Base-by-base conservation (phyloP, 1,140 invertebrate genomes). In the Luehdorfia chinensis region DNA sequence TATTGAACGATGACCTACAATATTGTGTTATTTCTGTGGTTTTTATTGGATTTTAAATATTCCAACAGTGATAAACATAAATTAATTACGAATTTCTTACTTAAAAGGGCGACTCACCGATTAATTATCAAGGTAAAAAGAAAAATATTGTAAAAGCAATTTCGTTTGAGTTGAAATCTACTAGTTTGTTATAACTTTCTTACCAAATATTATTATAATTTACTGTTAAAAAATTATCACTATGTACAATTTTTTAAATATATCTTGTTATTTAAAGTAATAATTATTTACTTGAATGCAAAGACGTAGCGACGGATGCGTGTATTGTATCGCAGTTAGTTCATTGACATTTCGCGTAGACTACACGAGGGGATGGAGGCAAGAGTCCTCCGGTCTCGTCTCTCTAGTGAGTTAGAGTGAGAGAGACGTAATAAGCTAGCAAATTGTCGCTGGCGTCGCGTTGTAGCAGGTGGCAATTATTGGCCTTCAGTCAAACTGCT, bases 291-390 rank as follows among this genome's bases (percentile, higher is more conserved):
- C 52, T 55, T 53, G 30, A 46, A 41, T 34, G 44, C 59, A 66
- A 72, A 64, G 64, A 69, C 66, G 56, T 55, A 47, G 47, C 47
- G 59, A 64, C 59, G 51, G 66, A 59, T 64, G 39, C 25, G 15
- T 41, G 58, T 63, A 74, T 68, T 72, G 68, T 71, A 69, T 70
- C 65, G 66, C 54, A 53, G 59, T 55, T 66, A 73, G 80, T 81
- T 84, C 80, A 78, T 81, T 84, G 75, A 84, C 80, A 70, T 78
- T 73, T 71, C 48, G 59, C 62, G 60, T 71, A 74, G 68, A 66
- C 67, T 61, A 30, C 59, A 53, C 57, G 58, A 74, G 66, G 75
- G 74, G 75, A 59, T 78, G 63, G 52, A 59, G 56, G 51, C 59
- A 2, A 43, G 50, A 18, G 27, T 19, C 58, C 19, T 55, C 54